Evolutionary conservation across 2,888 invertebrate genomes (phyloP).

Genomic region (Tachina lurida): DNA sequence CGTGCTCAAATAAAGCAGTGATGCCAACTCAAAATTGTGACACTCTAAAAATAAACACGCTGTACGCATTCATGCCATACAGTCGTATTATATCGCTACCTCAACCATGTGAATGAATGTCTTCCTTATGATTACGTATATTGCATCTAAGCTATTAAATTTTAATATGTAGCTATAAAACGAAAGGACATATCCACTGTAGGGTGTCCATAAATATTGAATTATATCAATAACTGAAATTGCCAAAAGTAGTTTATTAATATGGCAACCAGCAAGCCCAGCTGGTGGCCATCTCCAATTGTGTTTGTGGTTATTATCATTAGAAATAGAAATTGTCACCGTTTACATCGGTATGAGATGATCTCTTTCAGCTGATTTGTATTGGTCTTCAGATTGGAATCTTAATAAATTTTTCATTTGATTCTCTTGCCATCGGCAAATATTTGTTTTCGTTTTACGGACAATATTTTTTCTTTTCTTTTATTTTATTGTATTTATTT

Average conservation of each 20-base stretch:
- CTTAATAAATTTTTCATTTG: conserved; percentile 50
- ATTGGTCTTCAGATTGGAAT: conserved; percentile 56
- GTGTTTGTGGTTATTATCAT: conserved; percentile 65
- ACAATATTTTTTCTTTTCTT: not conserved
- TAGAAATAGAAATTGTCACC: conserved; percentile 69
- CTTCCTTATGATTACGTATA: not conserved
- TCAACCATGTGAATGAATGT: too few species aligned
- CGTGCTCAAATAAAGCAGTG: too few species aligned
- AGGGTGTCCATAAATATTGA: conserved; percentile 8
- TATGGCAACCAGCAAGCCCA: conserved; percentile 41
- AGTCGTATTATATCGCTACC: too few species aligned
- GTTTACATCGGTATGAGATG: conserved; percentile 54
- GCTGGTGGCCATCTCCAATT: conserved; percentile 60
- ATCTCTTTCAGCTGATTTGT: conserved; percentile 55
- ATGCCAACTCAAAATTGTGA: too few species aligned
- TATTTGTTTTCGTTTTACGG: conserved; percentile 21
- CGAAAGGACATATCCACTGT: not conserved
- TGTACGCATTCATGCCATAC: too few species aligned
- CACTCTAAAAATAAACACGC: too few species aligned
- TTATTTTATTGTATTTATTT: not conserved
- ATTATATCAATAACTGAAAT: not conserved
- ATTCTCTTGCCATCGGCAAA: conserved; percentile 50
- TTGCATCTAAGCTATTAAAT: not conserved
- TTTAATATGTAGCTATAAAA: not conserved
- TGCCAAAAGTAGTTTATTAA: conserved; percentile 33